These are phyloP conservation scores for Archips crataeganus DNA, from an alignment of 2,888 invertebrate species.

Conservation along the genomic window DNA sequence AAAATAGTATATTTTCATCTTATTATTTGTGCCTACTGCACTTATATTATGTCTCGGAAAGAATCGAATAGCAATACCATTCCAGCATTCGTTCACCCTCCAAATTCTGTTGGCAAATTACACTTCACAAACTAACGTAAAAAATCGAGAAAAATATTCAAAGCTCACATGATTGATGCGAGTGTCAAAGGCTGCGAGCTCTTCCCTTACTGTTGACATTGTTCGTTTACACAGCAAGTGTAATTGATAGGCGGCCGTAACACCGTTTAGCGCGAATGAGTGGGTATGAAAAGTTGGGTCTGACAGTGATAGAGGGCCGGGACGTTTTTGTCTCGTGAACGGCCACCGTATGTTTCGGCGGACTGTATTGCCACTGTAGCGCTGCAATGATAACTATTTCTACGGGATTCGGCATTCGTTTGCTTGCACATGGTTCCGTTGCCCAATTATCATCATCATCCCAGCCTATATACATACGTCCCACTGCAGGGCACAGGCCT, in stretches of 20 bases:
- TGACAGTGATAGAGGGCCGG: slow-evolving; percentile 45
- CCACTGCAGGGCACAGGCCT: too few species aligned
- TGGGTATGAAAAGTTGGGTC: slow-evolving; percentile 45
- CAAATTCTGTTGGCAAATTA: slow-evolving; percentile 32
- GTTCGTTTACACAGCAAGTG: slow-evolving; percentile 44
- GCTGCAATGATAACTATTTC: slow-evolving; percentile 2
- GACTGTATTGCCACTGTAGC: slow-evolving; percentile 9
- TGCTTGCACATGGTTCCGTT: neutral
- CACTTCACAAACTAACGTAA: slow-evolving; percentile 36
- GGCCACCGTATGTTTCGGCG: slow-evolving; percentile 37
- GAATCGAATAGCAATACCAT: neutral
- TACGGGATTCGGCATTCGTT: neutral
- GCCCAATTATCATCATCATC: neutral
- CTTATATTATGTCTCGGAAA: too few species aligned
- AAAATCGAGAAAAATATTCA: slow-evolving; percentile 41
- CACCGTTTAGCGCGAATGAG: slow-evolving; percentile 46
- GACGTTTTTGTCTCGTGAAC: slow-evolving; percentile 44
- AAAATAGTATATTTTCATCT: too few species aligned
- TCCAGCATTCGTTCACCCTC: neutral
- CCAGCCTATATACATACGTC: too few species aligned
- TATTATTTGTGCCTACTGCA: too few species aligned
- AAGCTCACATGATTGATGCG: slow-evolving; percentile 43
- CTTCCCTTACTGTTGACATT: slow-evolving; percentile 45
- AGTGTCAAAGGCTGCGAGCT: slow-evolving; percentile 42
- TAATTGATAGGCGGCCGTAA: slow-evolving; percentile 48